These are phyloP conservation scores for Falco peregrinus DNA, from an alignment of 2,797 vertebrate genomes.

Conservation along the genomic window DNA sequence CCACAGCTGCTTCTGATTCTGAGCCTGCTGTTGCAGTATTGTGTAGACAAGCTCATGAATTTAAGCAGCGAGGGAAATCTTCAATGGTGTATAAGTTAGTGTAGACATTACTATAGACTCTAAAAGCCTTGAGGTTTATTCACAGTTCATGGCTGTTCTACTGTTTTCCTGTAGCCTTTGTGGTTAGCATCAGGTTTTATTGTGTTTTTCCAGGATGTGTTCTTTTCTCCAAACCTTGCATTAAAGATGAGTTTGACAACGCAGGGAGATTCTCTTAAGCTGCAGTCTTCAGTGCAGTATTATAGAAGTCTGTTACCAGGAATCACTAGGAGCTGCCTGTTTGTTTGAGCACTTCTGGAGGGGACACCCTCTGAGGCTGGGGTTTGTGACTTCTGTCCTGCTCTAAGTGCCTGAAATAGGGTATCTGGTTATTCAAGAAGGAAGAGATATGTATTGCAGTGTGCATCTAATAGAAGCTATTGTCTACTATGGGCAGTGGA, in stretches of 20 bases:
- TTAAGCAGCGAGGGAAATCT: neutral
- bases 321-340: neutral
- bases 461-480: neutral
- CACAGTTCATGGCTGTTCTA: neutral
- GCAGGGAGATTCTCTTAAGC: neutral
- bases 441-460: neutral
- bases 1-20: neutral
- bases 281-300: neutral
- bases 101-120: neutral
- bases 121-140: neutral
- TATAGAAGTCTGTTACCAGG: neutral
- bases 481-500: fast-evolving
- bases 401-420: neutral
- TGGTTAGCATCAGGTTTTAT: neutral
- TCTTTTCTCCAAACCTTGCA: neutral
- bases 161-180: neutral
- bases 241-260: neutral
- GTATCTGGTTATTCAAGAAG: neutral
- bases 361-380: neutral
- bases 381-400: neutral
- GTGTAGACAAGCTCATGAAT: neutral
- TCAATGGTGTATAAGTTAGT: neutral
- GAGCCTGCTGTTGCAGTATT: neutral
- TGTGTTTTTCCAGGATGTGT: neutral
- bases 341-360: neutral